A percentile compares a stretch with the other conserved stretches of the same genome.
phyloP scores from a whole-genome alignment of 2,888 invertebrate species.

The Aproaerema taeniolella region DNA sequence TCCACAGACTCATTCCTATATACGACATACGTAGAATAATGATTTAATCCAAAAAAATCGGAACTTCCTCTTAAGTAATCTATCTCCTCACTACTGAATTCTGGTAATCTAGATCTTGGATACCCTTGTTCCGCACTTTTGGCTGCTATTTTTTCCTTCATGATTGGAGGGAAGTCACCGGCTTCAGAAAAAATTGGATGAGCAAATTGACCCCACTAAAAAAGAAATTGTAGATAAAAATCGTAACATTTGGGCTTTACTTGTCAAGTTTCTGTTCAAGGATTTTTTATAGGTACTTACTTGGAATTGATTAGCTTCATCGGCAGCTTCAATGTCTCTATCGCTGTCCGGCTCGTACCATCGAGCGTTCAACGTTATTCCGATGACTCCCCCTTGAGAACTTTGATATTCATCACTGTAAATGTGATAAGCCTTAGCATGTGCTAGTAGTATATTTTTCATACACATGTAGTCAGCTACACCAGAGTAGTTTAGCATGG shows the following conservation, averaged over 20 bases:
- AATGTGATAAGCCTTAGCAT: constrained; percentile 58
- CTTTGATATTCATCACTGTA: constrained; percentile 41
- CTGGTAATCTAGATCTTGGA: constrained; percentile 73
- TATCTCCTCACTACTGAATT: constrained; percentile 78
- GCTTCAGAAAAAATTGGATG: constrained; percentile 78
- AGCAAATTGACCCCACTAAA: constrained; percentile 72
- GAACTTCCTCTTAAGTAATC: constrained; percentile 71
- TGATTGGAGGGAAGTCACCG: constrained; percentile 79
- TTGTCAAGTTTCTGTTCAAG: neutral
- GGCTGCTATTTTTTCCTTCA: constrained; percentile 73
- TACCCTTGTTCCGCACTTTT: constrained; percentile 78
- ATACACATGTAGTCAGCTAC: constrained; percentile 62
- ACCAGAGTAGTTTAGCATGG: constrained; percentile 44
- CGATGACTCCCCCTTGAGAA: constrained; percentile 29
- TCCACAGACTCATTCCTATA: constrained; percentile 38
- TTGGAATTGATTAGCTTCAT: constrained; percentile 56
- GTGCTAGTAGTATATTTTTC: constrained; percentile 68
- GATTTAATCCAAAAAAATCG: constrained; percentile 84
- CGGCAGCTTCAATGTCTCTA: constrained; percentile 29
- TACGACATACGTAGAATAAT: constrained; percentile 75
- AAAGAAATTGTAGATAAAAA: constrained; percentile 24
- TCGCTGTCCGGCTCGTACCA: constrained; percentile 42
- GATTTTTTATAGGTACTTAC: constrained; percentile 29
- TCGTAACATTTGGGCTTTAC: neutral
- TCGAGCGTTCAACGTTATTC: constrained; percentile 20